Evolutionary conservation across 64 coral and sea anemone species (phyloP).

Genomic region (Acropora yongei): DNA sequence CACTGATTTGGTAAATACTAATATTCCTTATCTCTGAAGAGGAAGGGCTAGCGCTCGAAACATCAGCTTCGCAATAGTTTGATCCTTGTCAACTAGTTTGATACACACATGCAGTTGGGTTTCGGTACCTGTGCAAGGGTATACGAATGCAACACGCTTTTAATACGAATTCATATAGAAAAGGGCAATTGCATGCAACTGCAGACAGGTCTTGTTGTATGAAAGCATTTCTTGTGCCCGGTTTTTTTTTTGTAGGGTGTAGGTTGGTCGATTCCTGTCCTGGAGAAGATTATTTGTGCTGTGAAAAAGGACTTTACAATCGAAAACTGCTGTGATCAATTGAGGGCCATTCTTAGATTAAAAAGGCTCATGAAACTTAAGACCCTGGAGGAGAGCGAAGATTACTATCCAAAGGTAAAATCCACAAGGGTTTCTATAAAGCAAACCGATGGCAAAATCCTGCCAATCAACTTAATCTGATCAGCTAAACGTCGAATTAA

Average conservation of each 20-base stretch:
- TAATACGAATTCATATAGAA: neutral
- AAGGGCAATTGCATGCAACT: neutral
- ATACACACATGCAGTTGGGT: no score
- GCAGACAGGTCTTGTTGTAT: no score
- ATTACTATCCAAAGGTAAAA: constrained; percentile 58
- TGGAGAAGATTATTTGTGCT: constrained; percentile 81
- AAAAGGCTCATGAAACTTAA: constrained; percentile 32
- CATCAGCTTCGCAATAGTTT: no score
- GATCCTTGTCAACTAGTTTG: no score
- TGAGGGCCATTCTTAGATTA: constrained; percentile 31
- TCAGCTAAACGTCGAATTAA: no score
- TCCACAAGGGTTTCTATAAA: no score
- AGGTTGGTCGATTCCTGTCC: constrained; percentile 81
- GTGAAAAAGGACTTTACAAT: constrained; percentile 53
- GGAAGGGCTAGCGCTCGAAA: no score
- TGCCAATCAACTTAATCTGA: no score
- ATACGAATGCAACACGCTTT: neutral
- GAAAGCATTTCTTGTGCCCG: neutral
- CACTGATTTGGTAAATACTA: no score
- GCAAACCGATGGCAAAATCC: no score
- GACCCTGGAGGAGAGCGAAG: neutral
- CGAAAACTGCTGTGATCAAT: constrained; percentile 75
- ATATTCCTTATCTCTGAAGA: no score
- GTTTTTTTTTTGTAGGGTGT: constrained; percentile 63
- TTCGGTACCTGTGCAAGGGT: neutral